Percentiles rank a stretch among this genome's conserved stretches.
Conservation (phyloP, 2,797 vertebrate species). For the Chromis chromis region DNA sequence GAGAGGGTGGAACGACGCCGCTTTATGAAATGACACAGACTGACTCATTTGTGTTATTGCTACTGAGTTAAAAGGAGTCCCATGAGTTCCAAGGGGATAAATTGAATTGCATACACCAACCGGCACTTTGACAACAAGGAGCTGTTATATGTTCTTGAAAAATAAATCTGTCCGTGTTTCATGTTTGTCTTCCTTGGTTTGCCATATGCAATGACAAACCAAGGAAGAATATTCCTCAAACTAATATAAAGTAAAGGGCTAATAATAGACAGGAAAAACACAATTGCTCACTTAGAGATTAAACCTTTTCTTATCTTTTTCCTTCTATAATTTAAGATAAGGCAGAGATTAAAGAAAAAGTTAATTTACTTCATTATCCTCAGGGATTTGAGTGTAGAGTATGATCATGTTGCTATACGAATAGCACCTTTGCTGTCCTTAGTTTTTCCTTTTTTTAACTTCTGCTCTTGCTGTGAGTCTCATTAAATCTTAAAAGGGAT, state of each 20-base stretch:
- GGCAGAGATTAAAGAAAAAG: constrained; percentile 64
- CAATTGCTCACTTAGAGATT: constrained; percentile 40
- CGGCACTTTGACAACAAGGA: background rate
- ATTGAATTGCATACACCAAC: background rate
- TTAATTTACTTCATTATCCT: constrained; percentile 69
- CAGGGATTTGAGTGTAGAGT: constrained; percentile 52
- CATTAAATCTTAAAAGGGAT: constrained; percentile 63
- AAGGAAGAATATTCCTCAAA: constrained; percentile 24
- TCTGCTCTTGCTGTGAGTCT: constrained; percentile 52
- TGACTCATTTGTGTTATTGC: background rate
- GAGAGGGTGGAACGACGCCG: no score
- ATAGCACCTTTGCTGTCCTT: constrained; percentile 46
- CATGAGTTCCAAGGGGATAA: background rate
- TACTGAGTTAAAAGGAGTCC: background rate
- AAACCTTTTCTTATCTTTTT: constrained; percentile 55
- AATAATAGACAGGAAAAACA: constrained; percentile 35
- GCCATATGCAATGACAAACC: constrained; percentile 44
- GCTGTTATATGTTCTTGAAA: background rate
- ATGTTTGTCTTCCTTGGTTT: no score
- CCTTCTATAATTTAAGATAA: constrained; percentile 65
- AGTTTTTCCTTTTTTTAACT: constrained; percentile 13
- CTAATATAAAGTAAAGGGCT: constrained; percentile 15
- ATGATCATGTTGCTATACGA: constrained; percentile 49
- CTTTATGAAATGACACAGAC: no score
- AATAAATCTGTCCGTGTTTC: background rate